Conservation (phyloP, 2,888 invertebrate genomes). For the Eubasilissa splendida region DNA sequence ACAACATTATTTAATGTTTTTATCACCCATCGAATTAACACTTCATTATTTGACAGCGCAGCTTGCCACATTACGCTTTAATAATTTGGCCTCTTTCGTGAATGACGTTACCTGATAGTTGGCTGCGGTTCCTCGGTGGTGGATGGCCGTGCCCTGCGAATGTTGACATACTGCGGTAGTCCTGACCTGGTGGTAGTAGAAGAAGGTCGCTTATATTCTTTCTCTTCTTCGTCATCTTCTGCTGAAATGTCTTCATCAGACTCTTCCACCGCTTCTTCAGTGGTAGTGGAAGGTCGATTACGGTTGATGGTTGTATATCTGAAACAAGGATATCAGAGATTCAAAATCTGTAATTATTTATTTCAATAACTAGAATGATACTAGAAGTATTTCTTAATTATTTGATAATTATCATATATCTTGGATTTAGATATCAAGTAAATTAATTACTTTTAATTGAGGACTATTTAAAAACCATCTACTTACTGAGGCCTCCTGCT, state of each 20-base stretch:
- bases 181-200: conserved; percentile 66
- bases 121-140: conserved; percentile 58
- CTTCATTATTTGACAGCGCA: no score
- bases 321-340: background rate
- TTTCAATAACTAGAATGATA: no score
- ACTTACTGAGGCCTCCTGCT: conserved; percentile 73
- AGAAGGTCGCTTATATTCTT: conserved; percentile 61
- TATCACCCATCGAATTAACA: no score
- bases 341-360: no score
- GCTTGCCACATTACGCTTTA: no score
- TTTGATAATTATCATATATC: no score
- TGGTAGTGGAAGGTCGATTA: conserved; percentile 72
- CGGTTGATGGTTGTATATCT: conserved; percentile 77
- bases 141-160: conserved; percentile 77
- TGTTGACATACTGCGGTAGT: conserved; percentile 80
- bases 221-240: conserved; percentile 60
- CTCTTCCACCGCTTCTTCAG: conserved; percentile 62
- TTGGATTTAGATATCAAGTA: no score
- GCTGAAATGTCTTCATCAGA: conserved; percentile 8
- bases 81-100: no score
- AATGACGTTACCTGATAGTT: conserved; percentile 44
- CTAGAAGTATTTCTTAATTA: no score
- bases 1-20: no score
- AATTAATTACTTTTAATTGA: no score
- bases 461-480: background rate